Evolutionary conservation across 2,113 vertebrate genomes (phyloP).

Genomic region (Ailuropoda melanoleuca): DNA sequence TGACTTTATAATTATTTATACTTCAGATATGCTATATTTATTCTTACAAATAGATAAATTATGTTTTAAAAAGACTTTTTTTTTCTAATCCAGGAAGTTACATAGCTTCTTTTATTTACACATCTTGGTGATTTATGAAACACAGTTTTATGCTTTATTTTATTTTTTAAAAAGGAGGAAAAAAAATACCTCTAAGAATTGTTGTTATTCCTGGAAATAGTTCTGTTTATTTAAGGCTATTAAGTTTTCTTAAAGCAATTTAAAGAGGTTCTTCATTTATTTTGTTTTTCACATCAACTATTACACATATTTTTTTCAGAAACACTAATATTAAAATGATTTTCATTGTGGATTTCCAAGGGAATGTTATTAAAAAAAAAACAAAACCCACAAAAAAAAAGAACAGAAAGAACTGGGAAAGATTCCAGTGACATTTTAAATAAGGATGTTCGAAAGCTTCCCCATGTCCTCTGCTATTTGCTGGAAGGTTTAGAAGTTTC

Average conservation of each 20-base stretch:
- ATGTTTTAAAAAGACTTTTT: slow-evolving; percentile 18
- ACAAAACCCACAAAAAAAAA: neutral
- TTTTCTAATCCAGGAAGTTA: slow-evolving; percentile 61
- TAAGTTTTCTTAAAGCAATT: slow-evolving; percentile 60
- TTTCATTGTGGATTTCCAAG: slow-evolving; percentile 65
- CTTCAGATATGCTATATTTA: slow-evolving; percentile 70
- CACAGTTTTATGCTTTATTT: slow-evolving; percentile 59
- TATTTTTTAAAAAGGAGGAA: slow-evolving; percentile 3
- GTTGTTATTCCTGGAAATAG: slow-evolving; percentile 67
- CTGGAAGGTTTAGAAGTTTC: slow-evolving; percentile 80
- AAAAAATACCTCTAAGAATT: slow-evolving; percentile 58
- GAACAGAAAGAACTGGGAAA: slow-evolving; percentile 63
- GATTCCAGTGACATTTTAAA: slow-evolving; percentile 74
- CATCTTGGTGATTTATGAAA: slow-evolving; percentile 73
- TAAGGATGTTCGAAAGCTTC: slow-evolving; percentile 72
- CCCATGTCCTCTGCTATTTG: slow-evolving; percentile 76
- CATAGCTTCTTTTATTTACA: slow-evolving; percentile 70
- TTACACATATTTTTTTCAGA: slow-evolving; percentile 68
- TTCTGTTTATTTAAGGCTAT: slow-evolving; percentile 69
- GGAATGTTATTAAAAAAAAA: slow-evolving; percentile 67
- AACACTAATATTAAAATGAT: slow-evolving; percentile 65
- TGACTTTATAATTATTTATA: slow-evolving; percentile 70
- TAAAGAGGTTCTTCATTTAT: slow-evolving; percentile 70
- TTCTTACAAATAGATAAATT: slow-evolving; percentile 61
- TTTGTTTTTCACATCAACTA: slow-evolving; percentile 74